Conservation (phyloP, 1,140 invertebrate species). For the Archivesica marissinica region DNA sequence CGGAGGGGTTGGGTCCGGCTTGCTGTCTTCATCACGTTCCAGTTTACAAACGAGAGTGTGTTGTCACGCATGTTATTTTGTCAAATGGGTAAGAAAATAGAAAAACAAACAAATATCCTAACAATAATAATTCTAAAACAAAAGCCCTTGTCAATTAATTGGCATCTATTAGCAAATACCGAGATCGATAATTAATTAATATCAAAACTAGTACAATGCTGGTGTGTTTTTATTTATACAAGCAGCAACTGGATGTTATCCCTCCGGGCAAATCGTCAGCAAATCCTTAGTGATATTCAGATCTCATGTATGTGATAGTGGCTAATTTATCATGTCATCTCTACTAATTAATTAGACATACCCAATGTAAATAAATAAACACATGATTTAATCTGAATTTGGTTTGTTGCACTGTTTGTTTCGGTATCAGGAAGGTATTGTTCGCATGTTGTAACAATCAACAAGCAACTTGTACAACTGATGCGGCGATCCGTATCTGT, state of each 20-base stretch:
- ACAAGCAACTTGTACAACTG: neutral
- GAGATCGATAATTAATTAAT: constrained; percentile 22
- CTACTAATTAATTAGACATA: constrained; percentile 27
- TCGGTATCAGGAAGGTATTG: neutral
- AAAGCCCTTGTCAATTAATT: neutral
- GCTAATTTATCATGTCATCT: constrained; percentile 26
- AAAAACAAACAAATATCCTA: too few species aligned
- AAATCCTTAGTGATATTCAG: neutral
- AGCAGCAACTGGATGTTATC: neutral
- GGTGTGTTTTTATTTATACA: constrained; percentile 5
- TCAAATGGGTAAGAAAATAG: too few species aligned
- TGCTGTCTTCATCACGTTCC: too few species aligned
- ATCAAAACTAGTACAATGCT: constrained; percentile 6
- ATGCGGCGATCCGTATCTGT: neutral
- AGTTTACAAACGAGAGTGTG: too few species aligned
- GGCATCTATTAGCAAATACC: constrained; percentile 16
- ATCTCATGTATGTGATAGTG: constrained; percentile 2
- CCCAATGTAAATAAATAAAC: constrained; percentile 26
- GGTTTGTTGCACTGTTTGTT: neutral
- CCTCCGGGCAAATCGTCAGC: neutral
- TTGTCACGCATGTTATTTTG: too few species aligned
- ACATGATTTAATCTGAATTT: constrained; percentile 19
- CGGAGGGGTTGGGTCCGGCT: too few species aligned
- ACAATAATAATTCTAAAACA: too few species aligned
- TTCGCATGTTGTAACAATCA: constrained; percentile 11